Percentiles rank a stretch among this genome's conserved stretches.
phyloP scores from a whole-genome alignment of 2,113 vertebrate species.

The Scopus umbretta region DNA sequence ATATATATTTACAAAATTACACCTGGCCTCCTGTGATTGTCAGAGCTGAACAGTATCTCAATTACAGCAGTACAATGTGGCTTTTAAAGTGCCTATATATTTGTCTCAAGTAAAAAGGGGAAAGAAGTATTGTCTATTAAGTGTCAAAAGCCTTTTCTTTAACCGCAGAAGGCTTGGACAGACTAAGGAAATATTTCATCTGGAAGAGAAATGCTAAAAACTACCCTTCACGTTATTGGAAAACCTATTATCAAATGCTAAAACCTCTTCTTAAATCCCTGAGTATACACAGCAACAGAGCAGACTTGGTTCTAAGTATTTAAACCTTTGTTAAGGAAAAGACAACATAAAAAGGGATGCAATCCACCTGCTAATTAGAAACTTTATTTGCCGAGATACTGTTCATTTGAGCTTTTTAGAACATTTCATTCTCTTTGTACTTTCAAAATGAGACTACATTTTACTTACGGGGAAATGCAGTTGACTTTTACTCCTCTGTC shows the following conservation, averaged over 20 bases:
- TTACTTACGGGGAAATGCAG: conserved; percentile 83
- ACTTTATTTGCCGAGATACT: conserved; percentile 36
- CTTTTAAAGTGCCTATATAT: conserved; percentile 60
- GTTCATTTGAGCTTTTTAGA: conserved; percentile 54
- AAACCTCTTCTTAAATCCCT: conserved; percentile 63
- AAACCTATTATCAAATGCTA: conserved; percentile 78
- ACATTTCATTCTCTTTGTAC: conserved; percentile 36
- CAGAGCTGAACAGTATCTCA: conserved; percentile 57
- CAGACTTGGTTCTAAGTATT: conserved; percentile 62
- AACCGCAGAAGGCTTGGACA: conserved; percentile 67
- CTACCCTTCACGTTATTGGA: conserved; percentile 71
- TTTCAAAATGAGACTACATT: neutral
- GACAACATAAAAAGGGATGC: conserved; percentile 60
- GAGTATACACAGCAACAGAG: conserved; percentile 59
- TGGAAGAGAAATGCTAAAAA: conserved; percentile 75
- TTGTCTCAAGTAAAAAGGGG: conserved; percentile 52
- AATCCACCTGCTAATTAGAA: conserved; percentile 71
- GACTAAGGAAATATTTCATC: conserved; percentile 73
- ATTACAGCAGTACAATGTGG: conserved; percentile 42
- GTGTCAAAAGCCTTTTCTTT: conserved; percentile 74
- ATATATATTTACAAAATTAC: conserved; percentile 58
- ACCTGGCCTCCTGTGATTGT: conserved; percentile 48
- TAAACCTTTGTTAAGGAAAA: conserved; percentile 66
- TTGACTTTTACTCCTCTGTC: conserved; percentile 77
- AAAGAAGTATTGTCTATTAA: conserved; percentile 70